Percentiles rank a stretch among this genome's conserved stretches.
Conservation (phyloP, 2,797 vertebrate genomes). For the Clamator glandarius region DNA sequence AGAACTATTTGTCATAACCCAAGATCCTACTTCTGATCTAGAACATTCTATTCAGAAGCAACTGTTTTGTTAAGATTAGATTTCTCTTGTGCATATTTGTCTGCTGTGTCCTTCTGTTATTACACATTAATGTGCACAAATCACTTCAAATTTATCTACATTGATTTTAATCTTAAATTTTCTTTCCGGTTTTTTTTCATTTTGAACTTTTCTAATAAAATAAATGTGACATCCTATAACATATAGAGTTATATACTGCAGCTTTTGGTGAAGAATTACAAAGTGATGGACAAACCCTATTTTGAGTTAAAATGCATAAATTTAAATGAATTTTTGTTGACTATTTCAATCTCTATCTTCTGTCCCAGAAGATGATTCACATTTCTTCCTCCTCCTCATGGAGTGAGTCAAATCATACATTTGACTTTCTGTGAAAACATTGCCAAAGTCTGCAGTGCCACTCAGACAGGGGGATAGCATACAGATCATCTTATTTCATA, state of each 20-base stretch:
- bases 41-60: not conserved
- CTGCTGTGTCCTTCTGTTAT: not conserved
- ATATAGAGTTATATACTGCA: not conserved
- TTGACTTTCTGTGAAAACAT: not conserved
- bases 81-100: not conserved
- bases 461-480: not conserved
- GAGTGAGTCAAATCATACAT: not conserved
- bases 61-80: not conserved
- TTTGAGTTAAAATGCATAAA: not conserved
- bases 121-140: accelerated
- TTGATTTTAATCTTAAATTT: not conserved
- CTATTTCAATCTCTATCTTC: not conserved
- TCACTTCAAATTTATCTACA: not conserved
- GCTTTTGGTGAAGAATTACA: not conserved
- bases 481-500: not conserved
- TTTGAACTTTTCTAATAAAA: not conserved
- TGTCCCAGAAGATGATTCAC: not conserved
- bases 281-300: not conserved
- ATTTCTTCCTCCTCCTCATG: not conserved
- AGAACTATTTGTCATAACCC: not conserved
- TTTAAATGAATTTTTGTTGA: not conserved
- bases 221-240: not conserved
- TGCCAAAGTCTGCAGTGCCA: not conserved
- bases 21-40: not conserved
- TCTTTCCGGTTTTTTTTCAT: not conserved